Base-by-base conservation (phyloP, 1,140 invertebrate species). In the Pachyrhynchus sulphureomaculatus region DNA sequence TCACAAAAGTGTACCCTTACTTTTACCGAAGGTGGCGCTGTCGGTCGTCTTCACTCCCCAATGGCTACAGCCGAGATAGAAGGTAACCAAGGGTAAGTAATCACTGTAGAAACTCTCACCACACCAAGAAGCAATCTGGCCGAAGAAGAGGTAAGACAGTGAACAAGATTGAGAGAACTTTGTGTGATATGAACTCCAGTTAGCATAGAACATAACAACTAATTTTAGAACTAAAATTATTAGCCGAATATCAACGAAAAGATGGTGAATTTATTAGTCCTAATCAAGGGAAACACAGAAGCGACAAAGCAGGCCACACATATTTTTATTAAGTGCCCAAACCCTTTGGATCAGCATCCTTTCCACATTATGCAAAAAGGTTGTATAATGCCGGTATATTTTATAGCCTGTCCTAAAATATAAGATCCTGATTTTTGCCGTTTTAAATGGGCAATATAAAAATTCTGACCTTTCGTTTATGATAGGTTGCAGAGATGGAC, bases 61-160 rank as follows among this genome's bases (percentile, higher is more conserved):
- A 75, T 79, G 13, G 84, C 86, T 18, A 83, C 82, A 5, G 88
- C 87, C 0, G 87, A 88, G 77, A 87, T 88, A 21, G 87, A 87
- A 72, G 84, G 81, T 10, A 82, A 86, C 44, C 85, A 88, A 71
- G 83, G 81, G 24, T 86, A 88, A 74, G 79, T 86, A 1, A 82
- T 87, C 6, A 82, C 80, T 21, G 84, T 88, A 17, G 87, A 89
- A 59, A 84, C 85, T n/a, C 87, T 87, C 0, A 81, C 81, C 1
- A 75, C 80, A 33, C 85, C 87, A 4, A 80, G 85, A 68, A 79
- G 79, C 52, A 82, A 89, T 73, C 73, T 89, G 10, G 75, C 81
- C 57, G 86, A 88, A 72, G 74, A 60, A 23, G 57, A 60, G 20
- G 44, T 13, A n/a, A n/a, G n/a, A n/a, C n/a, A n/a, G n/a, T n/a